A percentile compares a stretch with the other conserved stretches of the same genome.
These are phyloP conservation scores for Pholis gunnellus DNA, from an alignment of 2,113 vertebrate species.

Conservation along the genomic window DNA sequence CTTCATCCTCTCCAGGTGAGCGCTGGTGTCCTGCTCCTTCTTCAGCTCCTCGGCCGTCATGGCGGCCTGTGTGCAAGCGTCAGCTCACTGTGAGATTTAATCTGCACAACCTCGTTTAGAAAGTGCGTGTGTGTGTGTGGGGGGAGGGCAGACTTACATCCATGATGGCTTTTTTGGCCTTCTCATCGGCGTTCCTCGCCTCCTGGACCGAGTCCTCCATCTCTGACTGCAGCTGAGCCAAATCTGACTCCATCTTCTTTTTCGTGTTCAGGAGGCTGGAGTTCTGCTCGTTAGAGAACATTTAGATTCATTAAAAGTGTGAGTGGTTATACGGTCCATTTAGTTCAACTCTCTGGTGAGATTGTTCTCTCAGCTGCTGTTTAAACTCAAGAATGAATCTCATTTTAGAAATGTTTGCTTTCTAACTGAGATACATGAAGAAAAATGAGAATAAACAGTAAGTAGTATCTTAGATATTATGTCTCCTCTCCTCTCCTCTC, in stretches of 20 bases:
- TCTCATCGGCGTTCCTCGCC: slow-evolving; percentile 66
- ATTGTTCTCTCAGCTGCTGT: not conserved
- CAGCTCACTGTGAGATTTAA: slow-evolving; percentile 10
- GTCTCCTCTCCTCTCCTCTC: too few relatives aligned
- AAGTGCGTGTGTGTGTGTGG: not conserved
- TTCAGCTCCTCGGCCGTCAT: slow-evolving; percentile 90
- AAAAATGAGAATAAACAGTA: not conserved
- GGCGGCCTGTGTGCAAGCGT: slow-evolving; percentile 73
- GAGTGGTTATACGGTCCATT: not conserved
- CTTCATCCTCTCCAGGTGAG: slow-evolving; percentile 86
- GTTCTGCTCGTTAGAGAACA: slow-evolving; percentile 55
- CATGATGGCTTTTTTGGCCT: slow-evolving; percentile 75
- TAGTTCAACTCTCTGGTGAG: too few relatives aligned
- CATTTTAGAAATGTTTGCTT: not conserved
- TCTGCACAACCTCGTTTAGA: not conserved
- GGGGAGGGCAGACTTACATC: slow-evolving; percentile 55
- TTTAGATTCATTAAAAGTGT: not conserved
- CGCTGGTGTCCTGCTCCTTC: slow-evolving; percentile 89
- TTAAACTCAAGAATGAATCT: not conserved
- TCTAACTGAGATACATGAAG: not conserved
- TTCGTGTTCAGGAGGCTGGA: slow-evolving; percentile 63
- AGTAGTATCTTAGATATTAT: too few relatives aligned
- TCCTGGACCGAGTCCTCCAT: slow-evolving; percentile 69
- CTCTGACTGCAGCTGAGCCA: slow-evolving; percentile 69
- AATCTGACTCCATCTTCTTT: slow-evolving; percentile 71